Conservation (phyloP, 2,888 invertebrate species). For the Anthoptus insignis region DNA sequence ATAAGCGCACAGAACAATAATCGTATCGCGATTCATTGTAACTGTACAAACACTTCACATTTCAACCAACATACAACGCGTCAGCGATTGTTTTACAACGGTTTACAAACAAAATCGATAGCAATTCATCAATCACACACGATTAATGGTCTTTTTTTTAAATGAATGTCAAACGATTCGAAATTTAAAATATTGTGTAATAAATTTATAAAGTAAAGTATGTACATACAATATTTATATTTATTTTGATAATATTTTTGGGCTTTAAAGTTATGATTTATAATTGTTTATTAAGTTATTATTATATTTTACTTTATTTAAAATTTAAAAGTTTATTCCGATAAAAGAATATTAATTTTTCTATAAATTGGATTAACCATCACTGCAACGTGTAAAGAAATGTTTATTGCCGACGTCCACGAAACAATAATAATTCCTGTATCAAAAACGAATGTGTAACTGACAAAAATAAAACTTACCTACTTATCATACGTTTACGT, state of each 20-base stretch:
- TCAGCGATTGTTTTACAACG: conserved; percentile 53
- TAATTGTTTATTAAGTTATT: too few species aligned
- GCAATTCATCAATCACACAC: conserved; percentile 32
- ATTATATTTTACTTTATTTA: too few species aligned
- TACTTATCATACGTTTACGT: neutral
- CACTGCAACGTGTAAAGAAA: too few species aligned
- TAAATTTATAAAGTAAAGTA: too few species aligned
- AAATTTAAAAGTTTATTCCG: too few species aligned
- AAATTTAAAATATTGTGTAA: conserved; percentile 1
- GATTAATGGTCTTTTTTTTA: neutral
- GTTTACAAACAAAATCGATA: conserved; percentile 24
- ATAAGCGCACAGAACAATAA: conserved; percentile 63
- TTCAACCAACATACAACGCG: conserved; percentile 59
- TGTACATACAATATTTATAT: too few species aligned
- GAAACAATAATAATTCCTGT: conserved; percentile 17
- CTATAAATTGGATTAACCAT: too few species aligned
- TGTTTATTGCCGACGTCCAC: too few species aligned
- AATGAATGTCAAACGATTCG: neutral
- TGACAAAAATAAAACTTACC: neutral
- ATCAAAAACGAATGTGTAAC: neutral
- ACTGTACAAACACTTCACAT: conserved; percentile 63
- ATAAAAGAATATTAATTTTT: too few species aligned
- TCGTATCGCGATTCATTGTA: conserved; percentile 71
- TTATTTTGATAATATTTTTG: too few species aligned
- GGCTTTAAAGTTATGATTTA: too few species aligned